phyloP scores from a whole-genome alignment of 2,888 invertebrate genomes.

The Chironomus tentans region DNA sequence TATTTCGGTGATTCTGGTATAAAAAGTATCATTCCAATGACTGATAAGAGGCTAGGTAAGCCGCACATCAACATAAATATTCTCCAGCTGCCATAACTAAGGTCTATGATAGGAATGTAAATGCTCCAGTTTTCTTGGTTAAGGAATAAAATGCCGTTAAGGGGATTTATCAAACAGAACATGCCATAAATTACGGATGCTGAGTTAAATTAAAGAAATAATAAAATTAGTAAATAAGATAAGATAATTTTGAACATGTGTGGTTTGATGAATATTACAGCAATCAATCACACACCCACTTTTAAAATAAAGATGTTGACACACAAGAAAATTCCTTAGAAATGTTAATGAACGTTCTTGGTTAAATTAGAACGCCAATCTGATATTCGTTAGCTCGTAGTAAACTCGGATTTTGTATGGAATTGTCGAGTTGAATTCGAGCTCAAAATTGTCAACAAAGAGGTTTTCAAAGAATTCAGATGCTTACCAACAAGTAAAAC shows the following conservation, averaged over 20 bases:
- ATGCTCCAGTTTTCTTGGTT: neutral
- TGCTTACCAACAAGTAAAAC: neutral
- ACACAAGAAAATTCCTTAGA: too few species aligned
- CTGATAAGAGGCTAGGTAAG: conserved; percentile 29
- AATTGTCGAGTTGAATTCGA: too few species aligned
- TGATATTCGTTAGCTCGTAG: too few species aligned
- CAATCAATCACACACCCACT: too few species aligned
- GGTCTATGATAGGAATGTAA: conserved; percentile 21
- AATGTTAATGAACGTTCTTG: too few species aligned
- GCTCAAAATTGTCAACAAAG: too few species aligned
- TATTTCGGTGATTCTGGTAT: conserved; percentile 31
- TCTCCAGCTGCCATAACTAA: conserved; percentile 30
- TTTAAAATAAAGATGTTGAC: too few species aligned
- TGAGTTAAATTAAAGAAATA: neutral
- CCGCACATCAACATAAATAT: conserved; percentile 30
- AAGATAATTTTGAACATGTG: neutral
- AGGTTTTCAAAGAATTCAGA: neutral
- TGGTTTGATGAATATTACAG: too few species aligned
- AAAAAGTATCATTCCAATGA: conserved; percentile 21
- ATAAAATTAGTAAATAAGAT: neutral
- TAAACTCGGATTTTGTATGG: too few species aligned
- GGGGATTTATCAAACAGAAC: neutral
- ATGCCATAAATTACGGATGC: neutral
- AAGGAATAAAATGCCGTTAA: neutral
- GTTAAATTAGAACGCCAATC: too few species aligned